Evolutionary conservation across 2,888 invertebrate species (phyloP).

Genomic region (Hemistola chrysoprasaria): DNA sequence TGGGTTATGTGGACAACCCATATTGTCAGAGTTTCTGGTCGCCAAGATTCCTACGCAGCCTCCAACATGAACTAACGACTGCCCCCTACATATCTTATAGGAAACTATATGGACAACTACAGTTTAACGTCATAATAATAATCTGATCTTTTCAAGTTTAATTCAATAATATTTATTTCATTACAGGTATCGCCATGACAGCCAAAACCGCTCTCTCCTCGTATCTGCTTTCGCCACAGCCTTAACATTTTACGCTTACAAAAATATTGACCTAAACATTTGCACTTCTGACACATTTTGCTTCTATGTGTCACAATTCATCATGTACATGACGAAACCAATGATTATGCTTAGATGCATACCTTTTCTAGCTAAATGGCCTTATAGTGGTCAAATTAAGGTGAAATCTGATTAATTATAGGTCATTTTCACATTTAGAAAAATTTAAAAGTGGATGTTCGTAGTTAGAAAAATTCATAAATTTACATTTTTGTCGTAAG

Average conservation of each 20-base stretch:
- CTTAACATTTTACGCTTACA: conserved; percentile 30
- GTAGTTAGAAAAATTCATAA: too few species aligned
- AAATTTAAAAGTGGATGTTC: conserved; percentile 7
- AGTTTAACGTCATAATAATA: too few species aligned
- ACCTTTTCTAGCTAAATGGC: conserved; percentile 54
- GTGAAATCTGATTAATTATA: conserved; percentile 29
- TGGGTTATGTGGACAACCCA: too few species aligned
- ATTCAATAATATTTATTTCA: conserved; percentile 13
- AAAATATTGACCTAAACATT: conserved; percentile 40
- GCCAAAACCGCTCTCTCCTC: conserved; percentile 51
- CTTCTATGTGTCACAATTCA: conserved; percentile 44
- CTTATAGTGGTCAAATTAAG: conserved; percentile 32
- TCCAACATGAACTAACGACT: too few species aligned
- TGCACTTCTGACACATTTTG: conserved; percentile 33
- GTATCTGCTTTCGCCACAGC: conserved; percentile 43
- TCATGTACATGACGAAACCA: conserved; percentile 43
- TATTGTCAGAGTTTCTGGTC: too few species aligned
- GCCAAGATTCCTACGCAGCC: too few species aligned
- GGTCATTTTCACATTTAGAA: conserved; percentile 21
- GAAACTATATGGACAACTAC: too few species aligned
- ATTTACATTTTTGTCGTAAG: too few species aligned
- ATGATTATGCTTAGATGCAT: conserved; percentile 43
- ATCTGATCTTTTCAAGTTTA: not conserved
- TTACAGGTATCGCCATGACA: conserved; percentile 69
- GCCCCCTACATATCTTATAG: too few species aligned